Base-by-base conservation (phyloP, 2,797 vertebrate genomes). In the Argyrosomus regius region DNA sequence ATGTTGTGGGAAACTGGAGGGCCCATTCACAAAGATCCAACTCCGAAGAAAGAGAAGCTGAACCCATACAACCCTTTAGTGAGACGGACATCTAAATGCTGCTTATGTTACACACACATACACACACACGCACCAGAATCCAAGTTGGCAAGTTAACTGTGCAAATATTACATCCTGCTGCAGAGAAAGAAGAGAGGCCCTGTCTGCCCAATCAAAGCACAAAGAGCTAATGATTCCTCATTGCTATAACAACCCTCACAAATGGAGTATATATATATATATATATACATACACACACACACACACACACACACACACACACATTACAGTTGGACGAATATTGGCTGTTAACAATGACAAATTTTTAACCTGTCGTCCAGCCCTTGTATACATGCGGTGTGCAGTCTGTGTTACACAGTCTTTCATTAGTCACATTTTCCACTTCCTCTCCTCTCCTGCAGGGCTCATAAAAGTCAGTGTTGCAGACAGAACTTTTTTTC, bases 1-100 rank as follows among this genome's bases (percentile, higher is more conserved):
- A 75, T 50, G 17, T 56, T 85, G 78, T 92, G 89, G 82, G 87
- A 92, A 39, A 92, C 87, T 75, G 67, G 76, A 75, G 80, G 11
- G 18, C 18, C 26, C 75, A 78, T 91, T 92, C 79, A 87, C 76
- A 75, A 53, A 70, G 65, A 82, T 69, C 63, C 77, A 84, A 77
- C 46, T 82, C 62, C 14, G 53, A 65, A 69, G 73, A 77, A 75
- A 90, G 85, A 88, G 48, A 67, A 58, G 78, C 17, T 84, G 57
- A 83, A 85, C 69, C 49, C 67, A 3, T 22, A 18, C 35, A 53
- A 60, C 59, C 72, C 45, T 61, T 80, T 73, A 72, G 75, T 54
- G 77, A 78, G 63, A 59, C 4, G 1, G n/a, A 56, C 39, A 60
- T 78, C 54, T 48, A 78, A 77, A 78, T 64, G 57, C 61, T 62